Conservation (phyloP, 2,888 invertebrate species). For the Drosophila rubida region DNA sequence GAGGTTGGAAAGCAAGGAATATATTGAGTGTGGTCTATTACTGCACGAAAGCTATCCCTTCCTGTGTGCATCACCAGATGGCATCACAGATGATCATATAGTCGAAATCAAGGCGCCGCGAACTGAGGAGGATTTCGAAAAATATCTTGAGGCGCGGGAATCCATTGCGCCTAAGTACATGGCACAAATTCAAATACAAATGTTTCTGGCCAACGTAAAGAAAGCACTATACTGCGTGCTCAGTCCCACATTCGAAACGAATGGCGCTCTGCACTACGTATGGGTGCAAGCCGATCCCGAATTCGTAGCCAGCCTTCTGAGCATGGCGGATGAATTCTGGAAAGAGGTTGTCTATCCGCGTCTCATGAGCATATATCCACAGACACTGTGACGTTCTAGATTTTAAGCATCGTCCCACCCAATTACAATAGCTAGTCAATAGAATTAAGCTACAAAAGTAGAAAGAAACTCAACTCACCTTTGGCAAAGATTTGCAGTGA, state of each 20-base stretch:
- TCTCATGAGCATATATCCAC: slow-evolving; percentile 79
- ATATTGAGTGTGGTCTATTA: slow-evolving; percentile 82
- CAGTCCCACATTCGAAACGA: slow-evolving; percentile 84
- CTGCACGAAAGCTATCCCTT: slow-evolving; percentile 83
- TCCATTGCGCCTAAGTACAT: slow-evolving; percentile 84
- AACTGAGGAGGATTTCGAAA: slow-evolving; percentile 85
- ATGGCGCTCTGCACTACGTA: slow-evolving; percentile 84
- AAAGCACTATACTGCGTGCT: slow-evolving; percentile 84
- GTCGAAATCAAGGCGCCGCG: slow-evolving; percentile 84
- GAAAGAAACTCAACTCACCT: slow-evolving; percentile 86
- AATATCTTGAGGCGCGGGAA: slow-evolving; percentile 83
- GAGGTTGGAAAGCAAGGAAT: slow-evolving; percentile 83
- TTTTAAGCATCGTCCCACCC: slow-evolving; percentile 10
- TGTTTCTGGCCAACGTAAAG: slow-evolving; percentile 84
- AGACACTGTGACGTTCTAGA: slow-evolving; percentile 30
- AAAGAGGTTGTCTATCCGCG: slow-evolving; percentile 82
- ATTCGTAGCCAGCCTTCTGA: slow-evolving; percentile 80
- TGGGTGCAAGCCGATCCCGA: slow-evolving; percentile 84
- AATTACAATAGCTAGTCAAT: slow-evolving; percentile 26
- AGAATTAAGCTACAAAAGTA: slow-evolving; percentile 8
- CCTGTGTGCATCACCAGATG: slow-evolving; percentile 83
- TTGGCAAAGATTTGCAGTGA: slow-evolving; percentile 94
- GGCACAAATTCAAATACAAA: slow-evolving; percentile 85
- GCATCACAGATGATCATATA: slow-evolving; percentile 84
- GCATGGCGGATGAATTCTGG: slow-evolving; percentile 83